Base-by-base conservation (phyloP, 2,888 invertebrate genomes). In the Conus canariensis region DNA sequence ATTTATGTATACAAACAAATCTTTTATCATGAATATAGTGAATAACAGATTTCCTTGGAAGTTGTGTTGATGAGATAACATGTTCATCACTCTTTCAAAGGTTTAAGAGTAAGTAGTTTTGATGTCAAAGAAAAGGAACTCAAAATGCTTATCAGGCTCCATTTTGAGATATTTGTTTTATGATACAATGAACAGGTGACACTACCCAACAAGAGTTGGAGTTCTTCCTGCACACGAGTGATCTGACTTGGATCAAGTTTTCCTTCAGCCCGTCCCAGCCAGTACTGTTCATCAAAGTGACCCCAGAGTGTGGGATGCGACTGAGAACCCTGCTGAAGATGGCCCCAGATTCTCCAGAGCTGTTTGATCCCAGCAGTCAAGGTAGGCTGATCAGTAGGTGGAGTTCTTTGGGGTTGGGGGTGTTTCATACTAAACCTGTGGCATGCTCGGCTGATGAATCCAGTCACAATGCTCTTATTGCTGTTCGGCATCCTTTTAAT, bases 231-330 rank as follows among this genome's bases (percentile, higher is more conserved):
- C 90, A 91, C 85, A 93, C 93, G 2, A 83, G 91, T 56, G 95
- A 95, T 58, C 93, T 95, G 58, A 91, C 93, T 58, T 92, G 92
- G 88, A 94, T 94, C 90, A 90, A 94, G 93, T 97, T 97, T 86
- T 98, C 98, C 96, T 98, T 98, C 96, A 97, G 98, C 7, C 98
- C 97, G 96, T 96, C 97, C 1, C 97, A 98, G 96, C 98, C 98
- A 10, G 98, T 98, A 2, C 96, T 99, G 93, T 98, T 98, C 96
- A 97, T 98, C 93, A 98, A 98, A 94, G 97, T 98, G 25, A 97
- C 97, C 93, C 97, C 97, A 89, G 97, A 97, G 85, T 97, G 97
- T 95, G 98, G 98, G 25, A 96, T 96, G 59, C 97, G 97, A 93
- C 97, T 98, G 90, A 97, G 98, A 89, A 97, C 97, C 93, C 96